phyloP scores from a whole-genome alignment of 2,113 vertebrate genomes.

The Brienomyrus brachyistius region DNA sequence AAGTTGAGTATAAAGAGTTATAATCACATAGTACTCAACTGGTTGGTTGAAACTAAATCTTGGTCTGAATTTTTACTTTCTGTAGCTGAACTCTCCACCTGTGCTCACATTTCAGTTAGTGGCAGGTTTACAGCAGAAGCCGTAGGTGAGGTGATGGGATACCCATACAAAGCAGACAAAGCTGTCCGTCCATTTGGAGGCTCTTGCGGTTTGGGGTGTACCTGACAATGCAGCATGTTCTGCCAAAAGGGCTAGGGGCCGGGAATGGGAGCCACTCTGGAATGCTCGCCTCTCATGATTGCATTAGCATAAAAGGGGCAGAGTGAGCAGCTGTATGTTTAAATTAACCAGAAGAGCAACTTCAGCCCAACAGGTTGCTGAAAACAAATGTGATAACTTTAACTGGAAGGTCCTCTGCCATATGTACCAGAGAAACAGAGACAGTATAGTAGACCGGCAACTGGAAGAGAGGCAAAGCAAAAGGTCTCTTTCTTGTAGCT shows the following conservation, averaged over 20 bases:
- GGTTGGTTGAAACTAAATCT: neutral
- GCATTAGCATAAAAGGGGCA: neutral
- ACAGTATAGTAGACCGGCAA: neutral
- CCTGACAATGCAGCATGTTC: neutral
- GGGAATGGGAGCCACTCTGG: neutral
- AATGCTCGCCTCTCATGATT: neutral
- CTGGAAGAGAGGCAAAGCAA: neutral
- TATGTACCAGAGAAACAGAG: neutral
- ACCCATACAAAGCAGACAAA: neutral
- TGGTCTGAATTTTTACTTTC: neutral
- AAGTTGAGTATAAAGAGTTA: neutral
- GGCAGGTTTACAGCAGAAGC: neutral
- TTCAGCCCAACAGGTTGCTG: neutral
- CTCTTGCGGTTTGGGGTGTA: neutral
- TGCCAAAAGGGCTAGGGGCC: neutral
- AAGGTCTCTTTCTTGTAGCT: neutral
- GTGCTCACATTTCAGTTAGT: neutral
- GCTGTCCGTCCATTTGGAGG: neutral
- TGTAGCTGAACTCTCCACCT: neutral
- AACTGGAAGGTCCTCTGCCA: neutral
- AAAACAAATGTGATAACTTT: neutral
- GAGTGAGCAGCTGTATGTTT: neutral
- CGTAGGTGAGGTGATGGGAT: neutral
- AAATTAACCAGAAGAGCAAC: neutral
- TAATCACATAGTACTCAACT: neutral